Base-by-base conservation (phyloP, 2,113 vertebrate genomes). In the Cyprinodon variegatus region DNA sequence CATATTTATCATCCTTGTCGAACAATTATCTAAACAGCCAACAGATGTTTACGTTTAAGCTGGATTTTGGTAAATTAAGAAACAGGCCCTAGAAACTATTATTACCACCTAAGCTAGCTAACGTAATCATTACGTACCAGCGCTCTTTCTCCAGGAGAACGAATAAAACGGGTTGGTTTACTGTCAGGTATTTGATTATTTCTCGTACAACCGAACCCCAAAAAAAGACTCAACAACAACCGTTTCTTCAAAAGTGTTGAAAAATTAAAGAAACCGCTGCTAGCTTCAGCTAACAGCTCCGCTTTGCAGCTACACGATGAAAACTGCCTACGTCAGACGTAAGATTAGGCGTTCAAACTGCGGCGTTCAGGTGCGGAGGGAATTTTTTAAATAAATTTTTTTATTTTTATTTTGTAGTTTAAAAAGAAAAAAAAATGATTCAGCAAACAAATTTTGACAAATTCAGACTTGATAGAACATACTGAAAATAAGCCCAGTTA, bases 41-140 rank as follows among this genome's bases (percentile, higher is more conserved):
- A 8, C 39, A 1, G 9, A 62, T 68, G 12, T 50, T 13, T 22
- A 46, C 6, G 48, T 20, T 20, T 12, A 22, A 37, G 3, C 3
- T 40, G 13, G 10, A 2, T 53, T 57, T 12, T 3, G 8, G 8
- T 11, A 0, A 36, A 3, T 36, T 15, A 15, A 50, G 62, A 74
- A 57, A 57, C 17, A 79, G 89, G 89, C 87, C 90, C 59, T 1
- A 7, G 45, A 37, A 75, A 76, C 76, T 76, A 76, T 71, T 74
- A 74, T 65, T 63, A 59, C 63, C 1, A n/a, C 12, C 11, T 14
- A 14, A 68, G 81, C 79, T 88, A 85, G 71, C 29, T 82, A 83
- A 68, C 72, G 72, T 38, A 43, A 13, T 15, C 39, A 15, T 29
- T 83, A 91, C 89, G 80, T 85, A 92, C 91, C 91, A 79, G 71